Evolutionary conservation across 1,140 invertebrate genomes (phyloP), one percentile per base, ranked within the genome.

Genomic region (Eumaeus atala): DNA sequence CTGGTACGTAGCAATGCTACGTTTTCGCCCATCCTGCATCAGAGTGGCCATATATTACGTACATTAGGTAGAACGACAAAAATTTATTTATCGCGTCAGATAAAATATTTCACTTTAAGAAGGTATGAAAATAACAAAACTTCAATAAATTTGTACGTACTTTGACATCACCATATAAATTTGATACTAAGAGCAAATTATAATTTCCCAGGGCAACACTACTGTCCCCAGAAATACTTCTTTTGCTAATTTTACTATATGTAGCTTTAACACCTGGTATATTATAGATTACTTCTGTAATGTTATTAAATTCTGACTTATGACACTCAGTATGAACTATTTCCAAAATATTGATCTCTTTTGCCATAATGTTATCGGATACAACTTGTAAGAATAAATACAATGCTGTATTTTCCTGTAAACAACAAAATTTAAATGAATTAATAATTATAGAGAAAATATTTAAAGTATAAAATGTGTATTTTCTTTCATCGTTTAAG

Each of bases 321-420:
- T 34, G 37, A 5, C 16, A 12, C 11, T 51, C 2, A 1, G 0
- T 47, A 11, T 47, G 36, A 28, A 9, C 10, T 12, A 58, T 58
- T 36, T 58, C 28, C 9, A 47, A 14, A 9, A 58, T 16, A 28
- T 48, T 51, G 8, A 58, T 28, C 6, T 14, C 17, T 9, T 51
- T 38, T 36, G 51, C 48, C 12, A 44, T 51, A 18, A 21, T 21
- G 5, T 58, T 58, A 2, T 58, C 56, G 36, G 49, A 38, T 14
- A 36, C 40, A 9, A 35, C 17, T 57, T 57, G 56, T 21, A 57
- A 37, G 35, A 51, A 57, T 1, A 51, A 10, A 28, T 44, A 28
- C 17, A 51, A 33, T 10, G 49, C 11, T 2, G 49, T 37, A n/a
- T 10, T 12, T n/a, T 57, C 56, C 56, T 57, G 16, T 21, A 35